A percentile compares a stretch with the other conserved stretches of the same genome.
Conservation (phyloP, 2,113 vertebrate species). For the Tiliqua scincoides region DNA sequence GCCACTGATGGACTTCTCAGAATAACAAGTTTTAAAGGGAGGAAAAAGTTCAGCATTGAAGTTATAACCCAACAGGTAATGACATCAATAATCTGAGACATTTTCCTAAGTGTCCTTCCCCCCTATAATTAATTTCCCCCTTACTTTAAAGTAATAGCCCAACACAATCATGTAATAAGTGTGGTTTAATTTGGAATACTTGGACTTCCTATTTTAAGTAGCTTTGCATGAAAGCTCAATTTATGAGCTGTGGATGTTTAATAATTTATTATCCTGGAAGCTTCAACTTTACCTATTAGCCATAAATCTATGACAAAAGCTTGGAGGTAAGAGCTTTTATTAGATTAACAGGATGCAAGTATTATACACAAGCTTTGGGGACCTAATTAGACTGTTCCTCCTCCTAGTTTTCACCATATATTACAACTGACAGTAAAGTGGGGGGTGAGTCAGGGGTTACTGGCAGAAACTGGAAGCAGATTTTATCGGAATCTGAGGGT, state of each 20-base stretch:
- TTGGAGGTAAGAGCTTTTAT: slow-evolving; percentile 48
- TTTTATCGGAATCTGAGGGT: background rate
- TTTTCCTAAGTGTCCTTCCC: background rate
- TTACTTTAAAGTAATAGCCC: slow-evolving; percentile 40
- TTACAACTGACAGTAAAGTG: background rate
- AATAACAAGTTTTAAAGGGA: background rate
- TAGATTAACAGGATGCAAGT: slow-evolving; percentile 29
- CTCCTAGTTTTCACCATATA: slow-evolving; percentile 35
- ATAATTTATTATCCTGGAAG: slow-evolving; percentile 41
- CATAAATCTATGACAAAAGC: slow-evolving; percentile 40
- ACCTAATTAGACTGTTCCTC: background rate
- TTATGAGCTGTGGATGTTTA: slow-evolving; percentile 12
- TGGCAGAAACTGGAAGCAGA: background rate
- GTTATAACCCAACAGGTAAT: background rate
- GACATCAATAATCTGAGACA: background rate
- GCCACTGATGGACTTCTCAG: background rate
- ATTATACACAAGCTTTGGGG: slow-evolving; percentile 25
- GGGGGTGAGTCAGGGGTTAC: background rate
- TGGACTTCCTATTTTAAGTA: slow-evolving; percentile 39
- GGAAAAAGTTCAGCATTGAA: background rate
- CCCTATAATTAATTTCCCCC: slow-evolving; percentile 28
- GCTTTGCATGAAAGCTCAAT: slow-evolving; percentile 38
- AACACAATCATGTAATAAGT: slow-evolving; percentile 20
- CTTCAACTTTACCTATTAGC: background rate
- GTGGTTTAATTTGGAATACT: slow-evolving; percentile 31